Percentiles rank a stretch among this genome's conserved stretches.
Evolutionary conservation across 2,113 vertebrate species (phyloP).

Genomic region (Etia nguti): DNA sequence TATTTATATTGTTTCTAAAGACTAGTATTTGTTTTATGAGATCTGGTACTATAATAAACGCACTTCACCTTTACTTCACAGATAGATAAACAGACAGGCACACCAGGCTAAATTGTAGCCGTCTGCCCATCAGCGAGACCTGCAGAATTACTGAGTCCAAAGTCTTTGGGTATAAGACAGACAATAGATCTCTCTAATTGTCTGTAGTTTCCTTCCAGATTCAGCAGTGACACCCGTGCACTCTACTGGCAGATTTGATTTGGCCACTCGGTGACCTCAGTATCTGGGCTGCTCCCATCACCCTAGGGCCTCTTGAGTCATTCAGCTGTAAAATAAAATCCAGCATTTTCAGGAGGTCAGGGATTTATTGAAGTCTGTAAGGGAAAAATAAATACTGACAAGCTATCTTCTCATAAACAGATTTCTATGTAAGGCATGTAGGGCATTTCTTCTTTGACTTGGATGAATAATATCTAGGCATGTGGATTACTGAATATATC

Average conservation of each 20-base stretch:
- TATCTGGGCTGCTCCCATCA: neutral
- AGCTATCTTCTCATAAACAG: neutral
- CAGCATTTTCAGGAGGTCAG: constrained; percentile 35
- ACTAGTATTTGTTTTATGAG: neutral
- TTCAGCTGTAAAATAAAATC: constrained; percentile 44
- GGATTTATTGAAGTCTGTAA: constrained; percentile 9
- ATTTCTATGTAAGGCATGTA: neutral
- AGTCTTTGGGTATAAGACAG: neutral
- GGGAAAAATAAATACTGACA: constrained; percentile 5
- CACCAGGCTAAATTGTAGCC: neutral
- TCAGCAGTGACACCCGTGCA: neutral
- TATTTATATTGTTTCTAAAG: neutral
- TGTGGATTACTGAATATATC: neutral
- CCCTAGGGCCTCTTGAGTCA: neutral
- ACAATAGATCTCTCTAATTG: neutral
- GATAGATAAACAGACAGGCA: neutral
- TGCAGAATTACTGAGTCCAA: neutral
- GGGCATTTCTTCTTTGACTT: neutral
- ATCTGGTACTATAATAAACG: fast-evolving
- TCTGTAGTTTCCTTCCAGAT: neutral
- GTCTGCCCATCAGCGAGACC: neutral
- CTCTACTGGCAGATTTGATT: neutral
- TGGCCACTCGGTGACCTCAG: neutral
- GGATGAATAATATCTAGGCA: neutral
- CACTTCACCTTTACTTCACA: neutral